phyloP scores from a whole-genome alignment of 2,888 invertebrate genomes.

The Lasioglossum villosulum region DNA sequence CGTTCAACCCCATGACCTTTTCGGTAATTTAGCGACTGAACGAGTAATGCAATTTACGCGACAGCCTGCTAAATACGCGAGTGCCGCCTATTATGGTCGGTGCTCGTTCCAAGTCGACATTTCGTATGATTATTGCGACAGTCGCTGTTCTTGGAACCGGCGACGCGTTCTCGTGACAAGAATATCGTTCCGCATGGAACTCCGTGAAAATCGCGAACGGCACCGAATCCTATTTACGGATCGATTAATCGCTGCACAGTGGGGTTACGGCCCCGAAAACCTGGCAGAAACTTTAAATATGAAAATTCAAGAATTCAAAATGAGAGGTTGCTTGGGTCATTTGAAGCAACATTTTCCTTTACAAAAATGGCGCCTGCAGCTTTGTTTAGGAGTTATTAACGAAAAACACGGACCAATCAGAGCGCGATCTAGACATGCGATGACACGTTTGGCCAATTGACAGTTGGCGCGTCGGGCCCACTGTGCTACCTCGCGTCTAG shows the following conservation, averaged over 20 bases:
- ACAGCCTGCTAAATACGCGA: slow-evolving; percentile 46
- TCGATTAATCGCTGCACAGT: neutral
- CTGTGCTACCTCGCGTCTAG: too few relatives aligned
- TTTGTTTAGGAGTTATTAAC: too few relatives aligned
- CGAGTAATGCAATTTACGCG: slow-evolving; percentile 55
- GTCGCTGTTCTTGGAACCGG: slow-evolving; percentile 41
- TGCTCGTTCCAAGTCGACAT: slow-evolving; percentile 45
- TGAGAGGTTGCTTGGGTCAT: too few relatives aligned
- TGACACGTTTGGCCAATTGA: too few relatives aligned
- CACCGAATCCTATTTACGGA: neutral
- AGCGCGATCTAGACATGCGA: too few relatives aligned
- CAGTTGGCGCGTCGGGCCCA: too few relatives aligned
- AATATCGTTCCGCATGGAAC: slow-evolving; percentile 33
- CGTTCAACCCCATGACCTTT: slow-evolving; percentile 64
- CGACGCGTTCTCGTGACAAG: slow-evolving; percentile 16
- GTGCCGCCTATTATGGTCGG: slow-evolving; percentile 39
- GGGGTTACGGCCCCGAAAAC: too few relatives aligned
- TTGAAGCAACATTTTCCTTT: too few relatives aligned
- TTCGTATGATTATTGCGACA: slow-evolving; percentile 57
- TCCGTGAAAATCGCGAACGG: slow-evolving; percentile 7
- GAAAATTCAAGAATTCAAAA: too few relatives aligned
- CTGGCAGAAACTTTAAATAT: too few relatives aligned
- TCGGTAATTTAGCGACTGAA: slow-evolving; percentile 56
- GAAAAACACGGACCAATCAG: too few relatives aligned
- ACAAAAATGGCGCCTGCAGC: too few relatives aligned